Evolutionary conservation across 2,888 invertebrate genomes (phyloP).

Genomic region (Eilema sororculum): DNA sequence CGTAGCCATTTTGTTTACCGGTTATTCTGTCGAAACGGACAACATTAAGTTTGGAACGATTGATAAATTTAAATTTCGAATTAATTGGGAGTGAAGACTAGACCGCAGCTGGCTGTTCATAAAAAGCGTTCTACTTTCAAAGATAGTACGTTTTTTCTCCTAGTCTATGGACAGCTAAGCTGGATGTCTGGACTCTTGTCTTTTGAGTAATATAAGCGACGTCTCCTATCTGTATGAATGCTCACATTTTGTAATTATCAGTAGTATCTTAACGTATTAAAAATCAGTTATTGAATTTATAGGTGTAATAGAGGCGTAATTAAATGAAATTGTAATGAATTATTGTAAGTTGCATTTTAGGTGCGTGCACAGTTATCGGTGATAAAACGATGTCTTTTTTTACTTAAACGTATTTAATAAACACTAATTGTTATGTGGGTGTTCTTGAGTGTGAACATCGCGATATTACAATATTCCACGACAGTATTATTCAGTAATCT

Average conservation of each 20-base stretch:
- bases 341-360: slow-evolving; percentile 71
- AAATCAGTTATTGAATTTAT: slow-evolving; percentile 83
- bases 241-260: slow-evolving; percentile 83
- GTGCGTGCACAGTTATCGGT: slow-evolving; percentile 78
- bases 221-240: slow-evolving; percentile 82
- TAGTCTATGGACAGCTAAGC: slow-evolving; percentile 27
- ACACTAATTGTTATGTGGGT: slow-evolving; percentile 74
- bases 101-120: slow-evolving; percentile 30
- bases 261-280: slow-evolving; percentile 73
- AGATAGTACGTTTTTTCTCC: slow-evolving; percentile 26
- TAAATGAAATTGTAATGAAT: slow-evolving; percentile 69
- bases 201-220: slow-evolving; percentile 62
- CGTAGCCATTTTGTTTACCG: slow-evolving; percentile 47
- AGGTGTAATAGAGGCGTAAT: slow-evolving; percentile 78
- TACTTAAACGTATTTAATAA: slow-evolving; percentile 71
- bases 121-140: neutral
- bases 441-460: slow-evolving; percentile 62
- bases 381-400: slow-evolving; percentile 68
- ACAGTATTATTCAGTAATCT: slow-evolving; percentile 86
- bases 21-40: slow-evolving; percentile 32
- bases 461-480: slow-evolving; percentile 75
- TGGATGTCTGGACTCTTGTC: slow-evolving; percentile 26
- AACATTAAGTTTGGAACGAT: slow-evolving; percentile 23
- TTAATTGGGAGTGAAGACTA: slow-evolving; percentile 30
- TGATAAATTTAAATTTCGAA: slow-evolving; percentile 28